Evolutionary conservation across 2,888 invertebrate genomes (phyloP).

Genomic region (Mechanitis messenoides): DNA sequence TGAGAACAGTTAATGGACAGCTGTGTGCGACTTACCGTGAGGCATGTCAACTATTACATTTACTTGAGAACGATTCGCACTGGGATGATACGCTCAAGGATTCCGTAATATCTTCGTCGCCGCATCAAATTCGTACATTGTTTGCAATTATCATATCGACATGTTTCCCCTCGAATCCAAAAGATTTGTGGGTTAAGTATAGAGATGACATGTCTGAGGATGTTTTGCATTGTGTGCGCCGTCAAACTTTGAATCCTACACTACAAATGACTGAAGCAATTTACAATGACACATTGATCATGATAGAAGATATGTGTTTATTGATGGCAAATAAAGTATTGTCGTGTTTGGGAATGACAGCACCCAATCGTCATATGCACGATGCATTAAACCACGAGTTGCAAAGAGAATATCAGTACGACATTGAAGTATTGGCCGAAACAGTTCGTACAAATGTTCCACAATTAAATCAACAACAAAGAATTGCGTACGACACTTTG

Average conservation of each 20-base stretch:
- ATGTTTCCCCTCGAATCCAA: constrained; percentile 31
- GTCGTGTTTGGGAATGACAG: constrained; percentile 32
- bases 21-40: constrained; percentile 24
- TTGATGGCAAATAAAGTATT: constrained; percentile 36
- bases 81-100: constrained; percentile 27
- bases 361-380: constrained; percentile 28
- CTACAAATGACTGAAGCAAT: constrained; percentile 30
- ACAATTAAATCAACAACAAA: constrained; percentile 35
- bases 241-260: constrained; percentile 26
- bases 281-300: constrained; percentile 31
- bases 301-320: constrained; percentile 33
- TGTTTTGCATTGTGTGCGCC: constrained; percentile 30
- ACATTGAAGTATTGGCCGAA: constrained; percentile 31
- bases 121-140: constrained; percentile 26
- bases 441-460: constrained; percentile 34
- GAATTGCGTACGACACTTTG: constrained; percentile 31
- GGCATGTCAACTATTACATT: constrained; percentile 27
- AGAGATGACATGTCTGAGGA: constrained; percentile 33
- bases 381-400: constrained; percentile 31
- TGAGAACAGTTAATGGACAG: constrained; percentile 31
- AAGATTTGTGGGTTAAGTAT: constrained; percentile 30
- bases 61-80: constrained; percentile 24
- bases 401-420: constrained; percentile 29
- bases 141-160: constrained; percentile 32
- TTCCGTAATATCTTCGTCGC: constrained; percentile 25